Evolutionary conservation across 2,797 vertebrate genomes (phyloP), one percentile per base, ranked within the genome.

Genomic region (Anguilla pacifica): DNA sequence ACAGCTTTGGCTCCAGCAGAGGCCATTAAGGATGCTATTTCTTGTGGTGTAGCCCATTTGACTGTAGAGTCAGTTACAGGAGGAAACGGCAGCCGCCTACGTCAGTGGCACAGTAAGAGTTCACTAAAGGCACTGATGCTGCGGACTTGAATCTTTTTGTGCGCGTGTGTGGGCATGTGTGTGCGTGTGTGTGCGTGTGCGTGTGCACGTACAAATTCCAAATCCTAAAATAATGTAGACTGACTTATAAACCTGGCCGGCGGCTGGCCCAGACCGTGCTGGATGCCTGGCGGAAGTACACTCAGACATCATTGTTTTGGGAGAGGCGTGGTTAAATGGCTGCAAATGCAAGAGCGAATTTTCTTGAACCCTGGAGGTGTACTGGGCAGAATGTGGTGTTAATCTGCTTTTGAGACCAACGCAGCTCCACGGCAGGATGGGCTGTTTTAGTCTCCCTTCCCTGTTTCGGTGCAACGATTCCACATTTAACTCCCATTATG

Each of bases 181-280:
- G 55, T 70, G 25, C 87, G 13, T 53, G 55, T 61, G 25, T 88
- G 46, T 85, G 67, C 59, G 57, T 87, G 70, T 25, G 89, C 87
- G 35, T 87, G 17, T 67, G 59, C 51, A 22, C 86, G 85, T 13
- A 22, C 49, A 55, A n/a, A n/a, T 22, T n/a, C 64, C 22, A 67
- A n/a, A 67, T 22, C 57, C 57, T 59, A 67, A 67, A 67, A 25
- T 67, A 74, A 11, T 2, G 70, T 7, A 35, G 59, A 25, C n/a
- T 70, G 67, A 31, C 3, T 70, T 25, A 35, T 35, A 31, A 28
- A 11, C 11, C 31, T 5, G n/a, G 10, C n/a, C 28, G 6, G 25
- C n/a, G 5, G 5, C 72, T 35, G 74, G 35, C 25, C n/a, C 9
- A 46, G 39, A 43, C 35, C 22, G 17, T 35, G 4, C 77, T 81